phyloP scores from a whole-genome alignment of 1,140 invertebrate genomes.

The honey bee (Apis mellifera) region Amel_HAv3.1 CM009940.2:11345001-11345500 shows the following conservation, averaged over 20 bases:
- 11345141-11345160: neutral
- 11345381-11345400: too few relatives aligned
- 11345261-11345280: neutral
- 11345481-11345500: too few relatives aligned
- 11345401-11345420: too few relatives aligned
- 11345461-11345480: too few relatives aligned
- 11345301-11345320: too few relatives aligned
- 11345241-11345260: neutral
- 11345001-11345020: neutral
- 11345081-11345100: neutral
- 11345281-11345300: too few relatives aligned
- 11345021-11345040: neutral
- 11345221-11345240: neutral
- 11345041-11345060: neutral
- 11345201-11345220: neutral
- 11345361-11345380: too few relatives aligned
- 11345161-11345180: neutral
- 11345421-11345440: too few relatives aligned
- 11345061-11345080: neutral
- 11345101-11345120: conserved; percentile 4
- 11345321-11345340: too few relatives aligned
- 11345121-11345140: neutral
- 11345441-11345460: too few relatives aligned
- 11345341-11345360: too few relatives aligned
- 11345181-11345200: neutral